Conservation (phyloP, 2,888 invertebrate genomes). For the Lasioglossum zephyrum region DNA sequence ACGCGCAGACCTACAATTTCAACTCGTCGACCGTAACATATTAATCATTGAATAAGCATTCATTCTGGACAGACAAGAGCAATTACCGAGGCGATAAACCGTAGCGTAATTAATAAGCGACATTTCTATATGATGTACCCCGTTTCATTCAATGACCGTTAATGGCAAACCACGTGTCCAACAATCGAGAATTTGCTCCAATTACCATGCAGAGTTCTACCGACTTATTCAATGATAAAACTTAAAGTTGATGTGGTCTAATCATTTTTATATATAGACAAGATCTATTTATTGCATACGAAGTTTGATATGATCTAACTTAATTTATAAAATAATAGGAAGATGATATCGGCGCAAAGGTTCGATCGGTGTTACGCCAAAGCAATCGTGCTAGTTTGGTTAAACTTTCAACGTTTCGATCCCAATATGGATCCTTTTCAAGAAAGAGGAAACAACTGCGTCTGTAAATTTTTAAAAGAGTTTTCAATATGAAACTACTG, state of each 20-base stretch:
- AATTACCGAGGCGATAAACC: constrained; percentile 72
- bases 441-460: too few relatives aligned
- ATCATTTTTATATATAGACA: neutral
- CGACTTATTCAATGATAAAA: neutral
- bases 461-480: too few relatives aligned
- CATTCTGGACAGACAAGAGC: constrained; percentile 48
- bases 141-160: neutral
- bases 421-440: too few relatives aligned
- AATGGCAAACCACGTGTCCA: constrained; percentile 7
- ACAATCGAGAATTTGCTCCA: constrained; percentile 26
- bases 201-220: constrained; percentile 2
- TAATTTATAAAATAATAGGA: neutral
- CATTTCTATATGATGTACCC: constrained; percentile 15
- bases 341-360: too few relatives aligned
- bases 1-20: constrained; percentile 53
- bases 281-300: too few relatives aligned
- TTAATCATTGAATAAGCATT: constrained; percentile 60
- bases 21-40: constrained; percentile 45
- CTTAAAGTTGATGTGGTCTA: neutral
- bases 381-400: too few relatives aligned
- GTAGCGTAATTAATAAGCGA: constrained; percentile 68
- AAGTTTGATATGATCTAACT: neutral
- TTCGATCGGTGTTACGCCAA: too few relatives aligned
- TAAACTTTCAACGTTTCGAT: too few relatives aligned
- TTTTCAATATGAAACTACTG: too few relatives aligned